Conservation (phyloP, 2,888 invertebrate species). For the Hypena proboscidalis region DNA sequence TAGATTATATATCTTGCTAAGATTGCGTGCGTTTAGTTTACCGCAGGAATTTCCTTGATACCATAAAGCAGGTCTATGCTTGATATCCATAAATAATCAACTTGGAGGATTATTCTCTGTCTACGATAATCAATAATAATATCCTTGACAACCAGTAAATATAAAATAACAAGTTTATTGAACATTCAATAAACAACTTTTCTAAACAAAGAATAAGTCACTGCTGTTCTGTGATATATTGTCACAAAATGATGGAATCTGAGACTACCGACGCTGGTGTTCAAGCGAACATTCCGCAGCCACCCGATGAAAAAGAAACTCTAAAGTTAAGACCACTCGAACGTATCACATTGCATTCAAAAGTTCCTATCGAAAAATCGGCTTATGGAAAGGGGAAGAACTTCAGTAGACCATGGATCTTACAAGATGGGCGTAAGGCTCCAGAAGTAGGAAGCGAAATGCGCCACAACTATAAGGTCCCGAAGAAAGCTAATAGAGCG, state of each 20-base stretch:
- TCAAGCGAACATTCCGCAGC: constrained; percentile 71
- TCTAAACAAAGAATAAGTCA: neutral
- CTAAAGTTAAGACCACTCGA: constrained; percentile 71
- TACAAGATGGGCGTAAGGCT: constrained; percentile 72
- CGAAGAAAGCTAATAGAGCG: constrained; percentile 55
- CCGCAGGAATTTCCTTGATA: too few species aligned
- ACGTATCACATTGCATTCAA: constrained; percentile 68
- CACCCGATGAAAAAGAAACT: constrained; percentile 51
- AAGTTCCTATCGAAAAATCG: constrained; percentile 72
- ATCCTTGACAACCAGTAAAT: too few species aligned
- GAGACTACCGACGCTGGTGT: constrained; percentile 54
- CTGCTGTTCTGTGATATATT: neutral
- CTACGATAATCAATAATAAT: too few species aligned
- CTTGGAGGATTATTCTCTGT: too few species aligned
- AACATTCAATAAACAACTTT: too few species aligned
- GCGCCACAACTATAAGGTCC: constrained; percentile 61
- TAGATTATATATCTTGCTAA: too few species aligned
- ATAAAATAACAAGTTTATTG: too few species aligned
- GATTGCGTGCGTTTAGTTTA: too few species aligned
- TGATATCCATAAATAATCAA: too few species aligned
- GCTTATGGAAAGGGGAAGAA: constrained; percentile 71
- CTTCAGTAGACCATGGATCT: constrained; percentile 75
- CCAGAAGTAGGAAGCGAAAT: constrained; percentile 72
- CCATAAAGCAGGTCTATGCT: too few species aligned
- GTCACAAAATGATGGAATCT: constrained; percentile 38